phyloP scores from a whole-genome alignment of 2,113 vertebrate genomes.

The Albula goreensis region DNA sequence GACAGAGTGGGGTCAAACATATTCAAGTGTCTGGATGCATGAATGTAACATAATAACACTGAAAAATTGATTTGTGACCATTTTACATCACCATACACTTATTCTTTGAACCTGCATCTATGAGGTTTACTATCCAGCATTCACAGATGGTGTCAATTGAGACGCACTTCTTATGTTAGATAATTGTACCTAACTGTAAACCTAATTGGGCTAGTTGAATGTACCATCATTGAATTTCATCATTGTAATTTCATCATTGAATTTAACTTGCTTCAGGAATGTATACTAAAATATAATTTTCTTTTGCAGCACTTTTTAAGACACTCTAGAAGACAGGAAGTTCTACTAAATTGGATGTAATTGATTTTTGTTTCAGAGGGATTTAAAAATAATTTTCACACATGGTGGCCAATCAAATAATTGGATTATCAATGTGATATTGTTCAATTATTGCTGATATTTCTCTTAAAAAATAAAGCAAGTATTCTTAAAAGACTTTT shows the following conservation, averaged over 20 bases:
- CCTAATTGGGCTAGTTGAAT: background rate
- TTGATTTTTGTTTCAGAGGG: background rate
- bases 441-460: background rate
- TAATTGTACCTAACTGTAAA: background rate
- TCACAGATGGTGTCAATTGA: background rate
- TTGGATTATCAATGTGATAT: background rate
- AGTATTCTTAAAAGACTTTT: background rate
- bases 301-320: background rate
- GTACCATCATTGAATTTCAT: too few relatives aligned
- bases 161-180: background rate
- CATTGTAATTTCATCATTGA: background rate
- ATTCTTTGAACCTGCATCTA: background rate
- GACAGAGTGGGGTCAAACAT: too few relatives aligned
- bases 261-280: background rate
- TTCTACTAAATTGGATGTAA: background rate
- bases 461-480: background rate
- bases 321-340: background rate
- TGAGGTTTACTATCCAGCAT: background rate
- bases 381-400: background rate
- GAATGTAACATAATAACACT: too few relatives aligned
- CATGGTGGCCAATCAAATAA: background rate
- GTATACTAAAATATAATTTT: background rate
- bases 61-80: too few relatives aligned
- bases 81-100: background rate
- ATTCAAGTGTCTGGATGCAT: too few relatives aligned